These are phyloP conservation scores for Nerophis lumbriciformis DNA, from an alignment of 2,113 vertebrate species.

Conservation along the genomic window DNA sequence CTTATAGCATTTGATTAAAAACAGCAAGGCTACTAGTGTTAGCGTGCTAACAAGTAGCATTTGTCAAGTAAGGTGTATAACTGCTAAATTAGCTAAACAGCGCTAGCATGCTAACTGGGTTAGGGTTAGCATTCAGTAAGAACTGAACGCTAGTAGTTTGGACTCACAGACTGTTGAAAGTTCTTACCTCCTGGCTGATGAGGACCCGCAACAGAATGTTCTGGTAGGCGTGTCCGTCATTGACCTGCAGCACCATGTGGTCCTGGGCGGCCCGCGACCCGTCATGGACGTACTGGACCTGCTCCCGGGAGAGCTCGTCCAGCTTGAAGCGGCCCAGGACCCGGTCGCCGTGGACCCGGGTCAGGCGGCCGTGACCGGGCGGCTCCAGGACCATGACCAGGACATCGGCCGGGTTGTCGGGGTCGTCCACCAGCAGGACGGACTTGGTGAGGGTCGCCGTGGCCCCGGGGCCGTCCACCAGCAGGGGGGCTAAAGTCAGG, in stretches of 20 bases:
- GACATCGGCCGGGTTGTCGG: conserved; percentile 84
- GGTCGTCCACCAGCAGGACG: conserved; percentile 79
- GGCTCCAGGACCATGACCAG: conserved; percentile 77
- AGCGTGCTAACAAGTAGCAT: no score
- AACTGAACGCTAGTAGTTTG: no score
- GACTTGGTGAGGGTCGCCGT: conserved; percentile 65
- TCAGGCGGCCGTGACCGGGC: conserved; percentile 76
- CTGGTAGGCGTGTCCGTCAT: conserved; percentile 83
- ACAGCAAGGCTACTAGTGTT: no score
- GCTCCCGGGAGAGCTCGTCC: conserved; percentile 71
- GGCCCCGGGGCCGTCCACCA: conserved; percentile 64
- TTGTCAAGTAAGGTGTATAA: no score
- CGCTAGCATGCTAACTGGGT: no score
- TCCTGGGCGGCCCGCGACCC: conserved; percentile 73
- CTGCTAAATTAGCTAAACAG: no score
- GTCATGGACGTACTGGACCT: conserved; percentile 82
- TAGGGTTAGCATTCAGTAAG: no score
- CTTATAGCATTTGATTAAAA: no score
- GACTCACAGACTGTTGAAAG: no score
- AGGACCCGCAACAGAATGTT: conserved; percentile 80
- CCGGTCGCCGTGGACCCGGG: conserved; percentile 45
- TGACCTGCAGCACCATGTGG: conserved; percentile 76
- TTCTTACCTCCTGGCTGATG: conserved; percentile 74
- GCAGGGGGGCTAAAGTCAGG: conserved; percentile 73
- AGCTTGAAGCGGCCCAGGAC: conserved; percentile 67